Percentiles rank a stretch among this genome's conserved stretches.
Conservation (phyloP, 2,888 invertebrate species). For the Dryadula phaetusa region DNA sequence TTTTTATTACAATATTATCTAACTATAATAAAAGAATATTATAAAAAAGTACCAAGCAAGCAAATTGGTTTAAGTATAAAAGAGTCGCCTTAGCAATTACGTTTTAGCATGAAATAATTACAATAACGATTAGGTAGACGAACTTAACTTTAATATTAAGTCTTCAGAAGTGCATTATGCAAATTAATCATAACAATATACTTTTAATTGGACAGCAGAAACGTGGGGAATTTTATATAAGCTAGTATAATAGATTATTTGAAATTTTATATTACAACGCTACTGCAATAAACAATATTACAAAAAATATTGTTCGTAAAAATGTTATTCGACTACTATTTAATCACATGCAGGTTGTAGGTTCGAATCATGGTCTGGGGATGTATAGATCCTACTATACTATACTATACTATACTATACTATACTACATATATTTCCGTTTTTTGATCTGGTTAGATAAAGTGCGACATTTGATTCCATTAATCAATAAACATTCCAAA, state of each 20-base stretch:
- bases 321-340: too few species aligned
- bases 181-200: not conserved
- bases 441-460: too few species aligned
- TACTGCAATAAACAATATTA: too few species aligned
- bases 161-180: not conserved
- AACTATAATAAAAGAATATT: not conserved
- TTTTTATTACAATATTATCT: not conserved
- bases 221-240: not conserved
- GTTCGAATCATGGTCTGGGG: not conserved
- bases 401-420: too few species aligned
- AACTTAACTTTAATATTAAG: not conserved
- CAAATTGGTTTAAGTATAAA: not conserved
- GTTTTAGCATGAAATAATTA: not conserved
- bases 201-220: not conserved
- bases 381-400: too few species aligned
- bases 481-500: not conserved
- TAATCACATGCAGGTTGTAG: not conserved
- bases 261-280: not conserved
- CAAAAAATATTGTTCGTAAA: too few species aligned
- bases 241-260: not conserved
- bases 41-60: not conserved
- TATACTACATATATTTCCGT: too few species aligned
- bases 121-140: not conserved
- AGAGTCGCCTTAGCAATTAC: slow-evolving; percentile 4
- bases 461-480: too few species aligned